Conservation (phyloP, 2,113 vertebrate genomes). For the Gila orcuttii region DNA sequence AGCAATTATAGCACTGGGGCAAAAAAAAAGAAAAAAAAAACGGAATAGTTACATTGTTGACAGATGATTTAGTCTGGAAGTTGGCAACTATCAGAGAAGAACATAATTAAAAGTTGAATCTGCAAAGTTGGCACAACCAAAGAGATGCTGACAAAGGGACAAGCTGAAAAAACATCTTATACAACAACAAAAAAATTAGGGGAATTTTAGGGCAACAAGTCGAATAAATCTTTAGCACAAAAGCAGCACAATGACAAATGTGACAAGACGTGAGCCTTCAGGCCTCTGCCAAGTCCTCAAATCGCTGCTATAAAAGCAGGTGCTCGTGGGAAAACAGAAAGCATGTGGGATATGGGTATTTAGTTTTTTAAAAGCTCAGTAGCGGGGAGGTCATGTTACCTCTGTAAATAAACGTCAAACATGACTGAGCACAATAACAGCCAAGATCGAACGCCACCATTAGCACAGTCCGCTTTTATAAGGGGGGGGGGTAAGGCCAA, state of each 20-base stretch:
- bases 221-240: neutral
- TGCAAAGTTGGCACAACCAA: neutral
- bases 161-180: neutral
- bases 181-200: neutral
- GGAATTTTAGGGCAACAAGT: neutral
- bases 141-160: neutral
- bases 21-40: neutral
- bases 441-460: neutral
- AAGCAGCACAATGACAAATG: slow-evolving; percentile 28
- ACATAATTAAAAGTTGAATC: neutral
- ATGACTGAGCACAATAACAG: slow-evolving; percentile 40
- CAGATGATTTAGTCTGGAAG: neutral
- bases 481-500: neutral
- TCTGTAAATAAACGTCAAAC: slow-evolving; percentile 23
- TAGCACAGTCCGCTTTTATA: neutral
- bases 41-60: neutral
- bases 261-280: neutral
- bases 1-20: neutral
- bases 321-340: slow-evolving; percentile 27
- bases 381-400: slow-evolving; percentile 38
- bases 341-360: slow-evolving; percentile 22
- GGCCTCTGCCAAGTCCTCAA: neutral
- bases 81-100: neutral
- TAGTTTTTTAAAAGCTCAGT: slow-evolving; percentile 29
- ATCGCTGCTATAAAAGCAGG: slow-evolving; percentile 19